Evolutionary conservation across 2,888 invertebrate genomes (phyloP).

Genomic region (Drosophila mettleri): DNA sequence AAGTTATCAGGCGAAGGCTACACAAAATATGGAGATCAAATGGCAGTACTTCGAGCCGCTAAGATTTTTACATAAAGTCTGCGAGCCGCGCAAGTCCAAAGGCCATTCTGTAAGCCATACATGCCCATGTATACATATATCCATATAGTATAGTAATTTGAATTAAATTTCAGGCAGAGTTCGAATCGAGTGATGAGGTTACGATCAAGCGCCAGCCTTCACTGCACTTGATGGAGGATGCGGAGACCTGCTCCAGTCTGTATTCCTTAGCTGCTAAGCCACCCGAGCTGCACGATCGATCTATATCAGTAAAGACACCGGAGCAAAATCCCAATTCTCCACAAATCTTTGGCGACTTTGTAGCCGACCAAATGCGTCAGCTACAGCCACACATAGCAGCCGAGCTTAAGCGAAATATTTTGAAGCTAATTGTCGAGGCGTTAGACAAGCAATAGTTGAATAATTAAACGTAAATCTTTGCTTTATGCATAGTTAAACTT

Average conservation of each 20-base stretch:
- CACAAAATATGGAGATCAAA: constrained; percentile 25
- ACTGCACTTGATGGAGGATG: constrained; percentile 22
- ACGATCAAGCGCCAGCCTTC: constrained; percentile 2
- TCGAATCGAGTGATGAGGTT: constrained; percentile 9
- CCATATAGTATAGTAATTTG: background rate
- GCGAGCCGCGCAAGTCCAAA: constrained; percentile 29
- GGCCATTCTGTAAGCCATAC: constrained; percentile 12
- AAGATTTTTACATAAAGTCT: constrained; percentile 27
- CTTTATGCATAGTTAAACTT: background rate
- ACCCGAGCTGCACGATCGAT: constrained; percentile 6
- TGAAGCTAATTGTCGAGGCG: constrained; percentile 38
- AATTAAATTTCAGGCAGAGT: constrained; percentile 1
- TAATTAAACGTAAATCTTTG: constrained; percentile 4
- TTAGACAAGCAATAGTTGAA: constrained; percentile 21
- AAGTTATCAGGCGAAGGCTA: constrained; percentile 32
- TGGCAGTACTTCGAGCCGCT: constrained; percentile 46
- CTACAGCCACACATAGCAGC: constrained; percentile 34
- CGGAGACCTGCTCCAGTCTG: constrained; percentile 26
- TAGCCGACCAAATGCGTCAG: constrained; percentile 43
- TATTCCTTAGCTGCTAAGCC: constrained; percentile 5
- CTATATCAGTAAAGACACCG: background rate
- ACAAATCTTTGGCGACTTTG: constrained; percentile 51
- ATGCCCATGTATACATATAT: fast-evolving
- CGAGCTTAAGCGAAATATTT: constrained; percentile 36
- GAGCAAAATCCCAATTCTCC: constrained; percentile 22